These are phyloP conservation scores for Caenorhabditis sp. DNA, from an alignment of 2,888 invertebrate genomes.

Conservation along the genomic window DNA sequence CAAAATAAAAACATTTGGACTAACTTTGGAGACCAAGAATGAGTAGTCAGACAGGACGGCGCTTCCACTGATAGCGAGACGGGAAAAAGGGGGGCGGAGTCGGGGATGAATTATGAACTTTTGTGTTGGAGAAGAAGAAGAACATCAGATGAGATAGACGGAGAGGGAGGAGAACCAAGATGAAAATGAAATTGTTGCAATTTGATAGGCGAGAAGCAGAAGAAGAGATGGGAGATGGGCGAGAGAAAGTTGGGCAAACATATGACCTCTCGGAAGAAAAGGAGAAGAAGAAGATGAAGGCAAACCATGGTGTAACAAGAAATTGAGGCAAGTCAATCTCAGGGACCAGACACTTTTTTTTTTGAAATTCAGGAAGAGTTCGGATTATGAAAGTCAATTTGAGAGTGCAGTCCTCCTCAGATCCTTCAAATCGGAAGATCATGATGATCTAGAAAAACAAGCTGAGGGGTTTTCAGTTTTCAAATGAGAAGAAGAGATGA, in stretches of 20 bases:
- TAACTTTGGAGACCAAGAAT: conserved; percentile 9
- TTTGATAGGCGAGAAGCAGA: conserved; percentile 64
- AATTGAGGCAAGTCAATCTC: conserved; percentile 34
- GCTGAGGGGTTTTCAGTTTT: conserved; percentile 23
- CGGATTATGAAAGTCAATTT: no score
- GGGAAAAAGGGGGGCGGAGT: conserved; percentile 21
- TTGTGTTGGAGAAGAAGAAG: conserved; percentile 22
- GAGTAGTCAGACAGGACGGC: conserved; percentile 43
- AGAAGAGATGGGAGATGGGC: conserved; percentile 30
- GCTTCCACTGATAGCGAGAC: conserved; percentile 49
- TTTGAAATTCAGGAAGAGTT: background rate
- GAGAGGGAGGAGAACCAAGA: conserved; percentile 32
- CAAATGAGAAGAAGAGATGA: conserved; percentile 18
- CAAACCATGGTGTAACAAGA: conserved; percentile 54
- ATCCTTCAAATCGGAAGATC: conserved; percentile 16
- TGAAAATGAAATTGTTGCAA: conserved; percentile 64
- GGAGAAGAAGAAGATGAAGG: conserved; percentile 39
- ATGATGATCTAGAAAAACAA: conserved; percentile 16
- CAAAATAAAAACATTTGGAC: conserved; percentile 32
- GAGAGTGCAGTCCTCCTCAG: conserved; percentile 18
- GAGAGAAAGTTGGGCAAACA: conserved; percentile 65
- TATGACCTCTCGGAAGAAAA: conserved; percentile 66
- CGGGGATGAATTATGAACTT: conserved; percentile 57
- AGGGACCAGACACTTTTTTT: conserved; percentile 47
- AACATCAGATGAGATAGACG: conserved; percentile 15